Conservation (phyloP, 1,140 invertebrate species). For the Apis laboriosa region DNA sequence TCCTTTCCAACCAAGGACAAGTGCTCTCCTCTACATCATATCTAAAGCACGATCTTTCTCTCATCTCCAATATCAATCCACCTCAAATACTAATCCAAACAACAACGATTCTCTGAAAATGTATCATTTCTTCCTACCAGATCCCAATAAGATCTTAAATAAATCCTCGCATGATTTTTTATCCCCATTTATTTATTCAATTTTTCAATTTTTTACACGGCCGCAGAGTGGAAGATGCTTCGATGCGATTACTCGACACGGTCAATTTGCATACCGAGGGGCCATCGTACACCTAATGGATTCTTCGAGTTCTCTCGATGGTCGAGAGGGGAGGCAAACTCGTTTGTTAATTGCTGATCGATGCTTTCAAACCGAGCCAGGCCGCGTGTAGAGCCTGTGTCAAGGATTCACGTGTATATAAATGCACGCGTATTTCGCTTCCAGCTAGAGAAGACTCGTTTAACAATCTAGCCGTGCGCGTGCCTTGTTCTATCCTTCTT, state of each 20-base stretch:
- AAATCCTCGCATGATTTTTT: too few relatives aligned
- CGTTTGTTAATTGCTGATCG: conserved; percentile 70
- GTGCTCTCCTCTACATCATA: conserved; percentile 4
- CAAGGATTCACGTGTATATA: conserved; percentile 36
- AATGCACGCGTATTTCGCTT: background rate
- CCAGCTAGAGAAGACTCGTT: background rate
- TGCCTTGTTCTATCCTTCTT: background rate
- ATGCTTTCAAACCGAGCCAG: conserved; percentile 45
- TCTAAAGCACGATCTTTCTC: background rate
- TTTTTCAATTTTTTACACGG: too few relatives aligned
- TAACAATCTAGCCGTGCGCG: fast-evolving
- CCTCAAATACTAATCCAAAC: too few relatives aligned
- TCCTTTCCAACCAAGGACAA: conserved; percentile 28
- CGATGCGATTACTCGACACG: background rate
- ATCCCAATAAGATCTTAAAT: too few relatives aligned
- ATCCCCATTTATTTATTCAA: too few relatives aligned
- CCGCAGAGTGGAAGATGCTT: background rate
- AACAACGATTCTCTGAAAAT: background rate
- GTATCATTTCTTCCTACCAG: too few relatives aligned
- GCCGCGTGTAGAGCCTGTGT: conserved; percentile 34
- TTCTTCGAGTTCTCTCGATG: conserved; percentile 35
- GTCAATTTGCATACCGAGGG: conserved; percentile 40
- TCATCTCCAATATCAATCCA: background rate
- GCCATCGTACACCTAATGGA: conserved; percentile 14
- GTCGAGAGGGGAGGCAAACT: conserved; percentile 48